Conservation (phyloP, 2,113 vertebrate species). For the Odontesthes bonariensis region DNA sequence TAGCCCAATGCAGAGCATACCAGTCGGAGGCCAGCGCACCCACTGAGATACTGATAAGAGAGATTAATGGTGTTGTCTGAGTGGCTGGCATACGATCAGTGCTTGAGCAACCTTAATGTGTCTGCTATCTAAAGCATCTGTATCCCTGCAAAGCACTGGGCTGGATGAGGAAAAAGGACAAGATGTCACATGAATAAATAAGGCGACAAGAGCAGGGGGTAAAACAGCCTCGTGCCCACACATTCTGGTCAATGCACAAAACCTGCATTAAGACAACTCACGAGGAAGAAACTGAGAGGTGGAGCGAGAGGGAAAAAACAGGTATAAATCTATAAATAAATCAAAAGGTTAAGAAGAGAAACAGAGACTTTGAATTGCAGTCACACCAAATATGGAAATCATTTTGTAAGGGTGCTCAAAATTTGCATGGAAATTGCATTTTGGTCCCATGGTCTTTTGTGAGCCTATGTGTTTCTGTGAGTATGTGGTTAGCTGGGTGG, state of each 20-base stretch:
- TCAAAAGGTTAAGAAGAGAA: conserved; percentile 73
- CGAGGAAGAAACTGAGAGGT: conserved; percentile 39
- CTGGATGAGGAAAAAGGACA: conserved; percentile 79
- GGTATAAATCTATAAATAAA: conserved; percentile 73
- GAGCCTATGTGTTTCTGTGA: conserved; percentile 38
- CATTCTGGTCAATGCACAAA: conserved; percentile 70
- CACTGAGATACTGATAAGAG: conserved; percentile 84
- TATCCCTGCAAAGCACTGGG: conserved; percentile 74
- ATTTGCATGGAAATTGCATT: conserved; percentile 85
- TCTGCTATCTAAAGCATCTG: conserved; percentile 85
- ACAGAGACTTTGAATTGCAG: conserved; percentile 53
- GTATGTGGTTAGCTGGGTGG: conserved; percentile 44
- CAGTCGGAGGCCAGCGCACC: conserved; percentile 76
- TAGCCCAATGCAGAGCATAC: conserved; percentile 78
- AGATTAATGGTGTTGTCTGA: conserved; percentile 87
- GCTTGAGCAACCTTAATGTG: conserved; percentile 83
- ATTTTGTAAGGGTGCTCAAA: conserved; percentile 63
- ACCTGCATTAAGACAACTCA: conserved; percentile 58
- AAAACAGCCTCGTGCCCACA: conserved; percentile 37
- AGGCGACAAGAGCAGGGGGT: conserved; percentile 56
- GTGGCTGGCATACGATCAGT: conserved; percentile 82
- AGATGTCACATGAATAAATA: conserved; percentile 78
- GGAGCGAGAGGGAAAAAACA: conserved; percentile 23
- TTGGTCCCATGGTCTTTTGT: conserved; percentile 56
- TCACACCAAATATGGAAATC: conserved; percentile 71